Percentiles rank a stretch among this genome's conserved stretches.
Conservation (phyloP, 1,140 invertebrate species). For the Bombus consobrinus region DNA sequence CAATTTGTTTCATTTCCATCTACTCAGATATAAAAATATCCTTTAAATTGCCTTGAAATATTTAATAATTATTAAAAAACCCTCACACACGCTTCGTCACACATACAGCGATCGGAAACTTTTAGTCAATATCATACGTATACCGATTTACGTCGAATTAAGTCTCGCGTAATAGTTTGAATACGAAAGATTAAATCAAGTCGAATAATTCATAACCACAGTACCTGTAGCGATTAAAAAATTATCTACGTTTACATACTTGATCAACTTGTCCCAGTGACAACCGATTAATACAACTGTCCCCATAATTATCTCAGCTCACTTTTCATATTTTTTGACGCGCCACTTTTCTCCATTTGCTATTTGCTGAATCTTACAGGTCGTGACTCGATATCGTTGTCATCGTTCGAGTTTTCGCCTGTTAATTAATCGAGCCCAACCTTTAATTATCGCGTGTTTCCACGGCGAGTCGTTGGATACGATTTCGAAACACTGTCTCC, state of each 20-base stretch:
- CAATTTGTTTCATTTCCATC: too few relatives aligned
- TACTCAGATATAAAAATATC: too few relatives aligned
- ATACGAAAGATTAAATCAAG: not conserved
- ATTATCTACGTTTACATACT: not conserved
- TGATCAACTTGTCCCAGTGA: not conserved
- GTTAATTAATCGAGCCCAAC: conserved; percentile 12
- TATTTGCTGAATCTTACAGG: not conserved
- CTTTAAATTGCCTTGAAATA: too few relatives aligned
- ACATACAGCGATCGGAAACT: too few relatives aligned
- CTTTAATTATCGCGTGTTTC: conserved; percentile 22
- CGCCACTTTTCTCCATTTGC: not conserved
- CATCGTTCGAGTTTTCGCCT: not conserved
- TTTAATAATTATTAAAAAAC: too few relatives aligned
- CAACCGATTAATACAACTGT: not conserved
- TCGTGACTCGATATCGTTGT: not conserved
- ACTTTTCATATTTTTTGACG: conserved; percentile 11
- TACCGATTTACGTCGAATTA: not conserved
- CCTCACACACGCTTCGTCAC: too few relatives aligned
- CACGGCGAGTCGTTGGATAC: not conserved
- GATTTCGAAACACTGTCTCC: not conserved
- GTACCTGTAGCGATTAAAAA: not conserved
- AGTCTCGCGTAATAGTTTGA: not conserved
- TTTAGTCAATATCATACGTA: too few relatives aligned
- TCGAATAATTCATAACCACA: not conserved
- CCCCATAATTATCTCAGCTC: not conserved